Evolutionary conservation across 1,140 invertebrate genomes (phyloP), one percentile per base, ranked within the genome.

Genomic region (Drosophila auraria): DNA sequence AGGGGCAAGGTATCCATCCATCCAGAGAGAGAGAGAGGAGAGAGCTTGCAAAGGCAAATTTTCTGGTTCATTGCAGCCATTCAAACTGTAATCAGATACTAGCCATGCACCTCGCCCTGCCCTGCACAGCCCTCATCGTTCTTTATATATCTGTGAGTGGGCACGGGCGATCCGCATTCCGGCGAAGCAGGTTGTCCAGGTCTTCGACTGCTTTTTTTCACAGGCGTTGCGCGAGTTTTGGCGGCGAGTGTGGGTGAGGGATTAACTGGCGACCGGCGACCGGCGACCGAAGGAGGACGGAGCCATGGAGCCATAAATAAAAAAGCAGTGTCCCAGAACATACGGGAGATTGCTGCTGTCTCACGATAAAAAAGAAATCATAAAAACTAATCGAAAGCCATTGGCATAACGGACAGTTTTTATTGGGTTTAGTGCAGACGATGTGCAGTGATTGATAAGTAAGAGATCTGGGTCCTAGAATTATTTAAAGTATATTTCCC

Each of bases 41-140:
- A 20, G 69, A 86, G 82, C 70, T 71, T 71, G 60, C 80, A 75
- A 65, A 59, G 74, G 86, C 74, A 87, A 80, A 87, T 87, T 87
- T 87, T 87, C 84, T 87, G 83, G 83, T 87, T 87, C 83, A 87
- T 87, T 87, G 83, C 84, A 81, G 49, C 77, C 80, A 87, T 87
- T 87, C 83, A 87, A 87, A 87, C 61, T 87, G 83, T 87, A 87
- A 87, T 87, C 83, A 83, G 83, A 87, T 87, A 83, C 77, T 51
- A 79, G 59, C 47, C 1, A 36, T 36, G 53, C 20, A 42, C 47
- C 25, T 40, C 11, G 15, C 49, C 40, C 57, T 44, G 62, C 62
- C 45, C 54, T 57, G 11, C 58, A 8, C n/a, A 38, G 50, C 64
- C 17, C 33, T 59, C 36, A 40, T 71, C 15, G 44, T 5, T 27